A percentile compares a stretch with the other conserved stretches of the same genome.
Conservation (phyloP, 1,140 invertebrate species). For the Mercenaria mercenaria region DNA sequence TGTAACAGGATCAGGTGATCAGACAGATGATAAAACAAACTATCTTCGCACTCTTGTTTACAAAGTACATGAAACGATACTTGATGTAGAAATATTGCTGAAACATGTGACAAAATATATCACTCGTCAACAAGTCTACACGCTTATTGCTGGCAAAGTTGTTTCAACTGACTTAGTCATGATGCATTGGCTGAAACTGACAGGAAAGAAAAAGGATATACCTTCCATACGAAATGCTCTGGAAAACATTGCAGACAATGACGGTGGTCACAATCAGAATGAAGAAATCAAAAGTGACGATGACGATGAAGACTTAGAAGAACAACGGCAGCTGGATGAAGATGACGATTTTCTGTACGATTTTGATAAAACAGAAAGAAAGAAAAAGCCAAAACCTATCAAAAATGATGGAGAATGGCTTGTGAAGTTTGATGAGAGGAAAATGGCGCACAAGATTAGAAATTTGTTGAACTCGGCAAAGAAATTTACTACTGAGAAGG, state of each 20-base stretch:
- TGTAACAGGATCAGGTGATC: too few relatives aligned
- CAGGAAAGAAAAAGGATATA: not conserved
- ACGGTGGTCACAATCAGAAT: not conserved
- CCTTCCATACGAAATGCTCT: not conserved
- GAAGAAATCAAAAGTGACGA: slow-evolving; percentile 29
- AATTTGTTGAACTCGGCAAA: not conserved
- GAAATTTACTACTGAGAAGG: not conserved
- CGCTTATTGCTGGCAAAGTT: not conserved
- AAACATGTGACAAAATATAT: not conserved
- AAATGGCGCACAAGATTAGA: not conserved
- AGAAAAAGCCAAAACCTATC: not conserved
- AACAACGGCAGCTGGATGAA: slow-evolving; percentile 65
- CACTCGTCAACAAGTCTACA: not conserved
- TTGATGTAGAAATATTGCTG: not conserved
- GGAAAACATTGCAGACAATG: not conserved
- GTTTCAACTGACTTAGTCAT: not conserved
- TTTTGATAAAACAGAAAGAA: not conserved
- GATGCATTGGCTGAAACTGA: not conserved
- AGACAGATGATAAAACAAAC: not conserved
- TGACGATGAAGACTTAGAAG: slow-evolving; percentile 48
- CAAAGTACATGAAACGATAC: not conserved
- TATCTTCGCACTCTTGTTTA: not conserved
- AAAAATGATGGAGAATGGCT: slow-evolving; percentile 41
- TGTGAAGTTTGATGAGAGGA: not conserved
- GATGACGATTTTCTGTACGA: slow-evolving; percentile 60